These are phyloP conservation scores for Zaprionus obscuricornis DNA, from an alignment of 2,888 invertebrate genomes.

Conservation along the genomic window DNA sequence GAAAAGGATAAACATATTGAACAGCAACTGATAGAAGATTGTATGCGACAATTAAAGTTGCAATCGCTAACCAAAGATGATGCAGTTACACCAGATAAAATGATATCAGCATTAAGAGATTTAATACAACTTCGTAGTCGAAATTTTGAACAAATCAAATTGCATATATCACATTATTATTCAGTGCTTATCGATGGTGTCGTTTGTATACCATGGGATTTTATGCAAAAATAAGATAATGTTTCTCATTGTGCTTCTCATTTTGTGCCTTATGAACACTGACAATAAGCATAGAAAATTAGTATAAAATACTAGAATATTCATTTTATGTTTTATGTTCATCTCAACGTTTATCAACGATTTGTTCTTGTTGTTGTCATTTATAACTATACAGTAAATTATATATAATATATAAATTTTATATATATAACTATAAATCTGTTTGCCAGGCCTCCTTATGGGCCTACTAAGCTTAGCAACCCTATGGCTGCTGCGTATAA, in stretches of 20 bases:
- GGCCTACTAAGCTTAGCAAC: no score
- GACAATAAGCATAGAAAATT: slow-evolving; percentile 50
- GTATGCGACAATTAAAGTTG: slow-evolving; percentile 87
- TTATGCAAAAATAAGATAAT: slow-evolving; percentile 58
- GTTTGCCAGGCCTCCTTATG: no score
- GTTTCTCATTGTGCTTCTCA: not conserved
- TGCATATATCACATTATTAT: slow-evolving; percentile 95
- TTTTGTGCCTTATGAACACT: slow-evolving; percentile 56
- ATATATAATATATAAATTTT: no score
- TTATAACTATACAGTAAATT: not conserved
- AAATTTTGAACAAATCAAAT: slow-evolving; percentile 86
- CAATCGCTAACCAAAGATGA: slow-evolving; percentile 93
- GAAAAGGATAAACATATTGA: slow-evolving; percentile 92
- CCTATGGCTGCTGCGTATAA: no score
- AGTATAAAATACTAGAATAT: no score
- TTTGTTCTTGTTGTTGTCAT: not conserved
- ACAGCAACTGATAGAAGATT: slow-evolving; percentile 88
- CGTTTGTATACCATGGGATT: slow-evolving; percentile 97
- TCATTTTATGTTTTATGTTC: not conserved
- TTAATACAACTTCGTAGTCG: slow-evolving; percentile 85
- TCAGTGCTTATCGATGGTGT: slow-evolving; percentile 95
- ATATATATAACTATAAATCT: no score
- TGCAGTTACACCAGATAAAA: slow-evolving; percentile 93
- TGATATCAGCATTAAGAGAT: slow-evolving; percentile 92
- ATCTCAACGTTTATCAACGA: no score